Evolutionary conservation across 2,888 invertebrate genomes (phyloP), one percentile per base, ranked within the genome.

Genomic region (Dastarcus helophoroides): DNA sequence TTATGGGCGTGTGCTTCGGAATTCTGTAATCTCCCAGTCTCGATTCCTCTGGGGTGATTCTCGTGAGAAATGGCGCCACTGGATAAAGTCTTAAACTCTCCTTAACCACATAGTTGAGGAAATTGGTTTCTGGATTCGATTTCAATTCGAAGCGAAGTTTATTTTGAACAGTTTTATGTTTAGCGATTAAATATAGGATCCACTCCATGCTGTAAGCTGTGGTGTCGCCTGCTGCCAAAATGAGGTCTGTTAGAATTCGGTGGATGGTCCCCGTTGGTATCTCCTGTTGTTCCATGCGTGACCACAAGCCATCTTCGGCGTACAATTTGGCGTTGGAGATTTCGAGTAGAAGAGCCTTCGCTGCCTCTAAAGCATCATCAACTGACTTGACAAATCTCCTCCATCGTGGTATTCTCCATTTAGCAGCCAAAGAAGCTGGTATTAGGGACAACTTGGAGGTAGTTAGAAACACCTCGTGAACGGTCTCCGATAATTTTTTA

Each of bases 21-120:
- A 91, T 66, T 33, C 57, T 58, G 59, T 83, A 85, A n/a, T 72
- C 71, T 27, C 71, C 76, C 16, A 93, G 62, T 3, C 64, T 54
- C 16, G 72, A 64, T 38, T 82, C 76, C 42, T 75, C 67, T 0
- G 80, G 75, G 41, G 88, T 54, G 46, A 80, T 73, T 54, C 93
- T 68, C 3, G 89, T 84, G 40, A 93, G 65, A 58, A 93, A 91
- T 3, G 91, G 84, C 2, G 91, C 89, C 2, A 85, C 81, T 1
- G 93, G 93, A 62, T 85, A 90, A 7, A 93, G 57, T 44, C 93
- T 68, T 53, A 91, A 65, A 1, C 83, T 69, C 64, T 93, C 93
- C 53, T 77, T 80, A 5, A 91, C 61, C 1, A 80, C 64, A 19
- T 77, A 72, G 50, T 71, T 77, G 12, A 79, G 51, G 24, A 28